Evolutionary conservation across 2,113 vertebrate species (phyloP).

Genomic region (Dryoscopus gambensis): DNA sequence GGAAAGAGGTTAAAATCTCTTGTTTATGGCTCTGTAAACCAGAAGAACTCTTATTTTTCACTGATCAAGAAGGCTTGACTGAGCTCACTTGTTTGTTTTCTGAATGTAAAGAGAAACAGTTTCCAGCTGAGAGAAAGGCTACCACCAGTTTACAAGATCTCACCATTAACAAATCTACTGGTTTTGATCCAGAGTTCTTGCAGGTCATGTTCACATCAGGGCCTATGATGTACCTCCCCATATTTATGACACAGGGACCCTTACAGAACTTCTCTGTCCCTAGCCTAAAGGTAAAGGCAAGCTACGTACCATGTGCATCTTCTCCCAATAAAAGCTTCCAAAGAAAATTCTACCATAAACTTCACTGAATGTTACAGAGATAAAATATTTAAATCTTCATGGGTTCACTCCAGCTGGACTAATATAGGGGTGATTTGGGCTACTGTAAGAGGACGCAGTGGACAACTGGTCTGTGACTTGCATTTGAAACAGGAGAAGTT

Average conservation of each 20-base stretch:
- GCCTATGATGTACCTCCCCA: not conserved
- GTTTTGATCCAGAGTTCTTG: not conserved
- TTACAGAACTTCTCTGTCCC: not conserved
- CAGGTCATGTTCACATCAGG: not conserved
- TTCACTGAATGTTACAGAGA: not conserved
- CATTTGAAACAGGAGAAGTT: not conserved
- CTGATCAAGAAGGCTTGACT: not conserved
- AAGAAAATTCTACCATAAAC: not conserved
- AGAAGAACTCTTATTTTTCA: not conserved
- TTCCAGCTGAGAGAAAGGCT: not conserved
- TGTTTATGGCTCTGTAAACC: not conserved
- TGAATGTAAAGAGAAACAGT: not conserved
- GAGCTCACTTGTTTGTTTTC: not conserved
- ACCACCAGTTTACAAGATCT: not conserved
- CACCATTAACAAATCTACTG: not conserved
- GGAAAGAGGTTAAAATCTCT: not conserved
- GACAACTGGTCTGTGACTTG: not conserved
- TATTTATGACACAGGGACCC: not conserved
- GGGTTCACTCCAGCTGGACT: not conserved
- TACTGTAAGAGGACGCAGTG: not conserved
- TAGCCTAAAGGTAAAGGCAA: not conserved
- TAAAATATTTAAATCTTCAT: not conserved
- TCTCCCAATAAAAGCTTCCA: not conserved
- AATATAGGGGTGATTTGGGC: not conserved
- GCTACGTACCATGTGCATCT: not conserved